These are phyloP conservation scores for Nomada lathburiana DNA, from an alignment of 2,888 invertebrate genomes.

Conservation along the genomic window DNA sequence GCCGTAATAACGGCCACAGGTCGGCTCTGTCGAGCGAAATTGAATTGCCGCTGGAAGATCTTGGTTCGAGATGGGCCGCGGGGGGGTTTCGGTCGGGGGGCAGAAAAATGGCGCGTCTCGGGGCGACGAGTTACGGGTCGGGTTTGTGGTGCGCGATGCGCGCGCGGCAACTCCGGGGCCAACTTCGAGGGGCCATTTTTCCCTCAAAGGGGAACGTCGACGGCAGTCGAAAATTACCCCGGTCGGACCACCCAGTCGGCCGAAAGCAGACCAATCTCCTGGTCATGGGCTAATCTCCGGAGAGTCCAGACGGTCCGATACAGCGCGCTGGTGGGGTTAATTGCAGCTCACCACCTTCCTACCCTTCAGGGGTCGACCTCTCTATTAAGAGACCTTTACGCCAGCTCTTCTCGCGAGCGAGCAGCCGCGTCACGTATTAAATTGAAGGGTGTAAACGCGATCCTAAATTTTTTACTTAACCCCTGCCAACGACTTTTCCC, in stretches of 20 bases:
- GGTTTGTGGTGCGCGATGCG: conserved; percentile 41
- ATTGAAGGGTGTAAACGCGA: conserved; percentile 69
- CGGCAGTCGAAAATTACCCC: conserved; percentile 81
- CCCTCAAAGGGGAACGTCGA: conserved; percentile 71
- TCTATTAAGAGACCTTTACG: conserved; percentile 74
- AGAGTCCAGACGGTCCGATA: conserved; percentile 67
- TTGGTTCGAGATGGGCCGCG: neutral
- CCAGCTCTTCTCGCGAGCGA: conserved; percentile 53
- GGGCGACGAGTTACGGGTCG: neutral
- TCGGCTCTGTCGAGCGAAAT: conserved; percentile 54
- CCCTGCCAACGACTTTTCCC: conserved; percentile 48
- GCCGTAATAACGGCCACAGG: conserved; percentile 58
- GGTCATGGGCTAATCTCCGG: conserved; percentile 73
- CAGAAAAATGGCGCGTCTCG: conserved; percentile 32
- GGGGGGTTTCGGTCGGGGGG: neutral
- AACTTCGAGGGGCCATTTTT: conserved; percentile 80
- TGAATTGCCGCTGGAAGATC: conserved; percentile 58
- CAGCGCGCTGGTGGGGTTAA: conserved; percentile 79
- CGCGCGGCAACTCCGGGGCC: conserved; percentile 55
- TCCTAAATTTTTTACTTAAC: conserved; percentile 56
- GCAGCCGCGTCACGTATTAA: conserved; percentile 71
- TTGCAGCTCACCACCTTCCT: conserved; percentile 77
- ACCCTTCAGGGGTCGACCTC: conserved; percentile 73
- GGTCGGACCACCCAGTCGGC: conserved; percentile 81
- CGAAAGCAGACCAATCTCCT: conserved; percentile 74